Percentiles rank a stretch among this genome's conserved stretches.
phyloP scores from a whole-genome alignment of 2,113 vertebrate genomes.

The Misgurnus anguillicaudatus region DNA sequence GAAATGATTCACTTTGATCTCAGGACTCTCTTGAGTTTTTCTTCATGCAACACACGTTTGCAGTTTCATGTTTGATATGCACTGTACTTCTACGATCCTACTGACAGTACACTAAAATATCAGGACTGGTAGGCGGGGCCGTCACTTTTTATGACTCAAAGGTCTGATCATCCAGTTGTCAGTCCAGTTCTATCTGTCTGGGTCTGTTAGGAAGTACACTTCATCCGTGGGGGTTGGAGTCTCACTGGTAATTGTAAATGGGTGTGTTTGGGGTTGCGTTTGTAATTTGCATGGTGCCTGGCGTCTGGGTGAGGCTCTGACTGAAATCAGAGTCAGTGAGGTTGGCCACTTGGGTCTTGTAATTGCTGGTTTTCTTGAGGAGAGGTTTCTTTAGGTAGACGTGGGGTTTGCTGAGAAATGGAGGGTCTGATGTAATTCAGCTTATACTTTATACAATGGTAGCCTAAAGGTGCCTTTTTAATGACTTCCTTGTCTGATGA shows the following conservation, averaged over 20 bases:
- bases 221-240: slow-evolving; percentile 53
- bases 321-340: slow-evolving; percentile 43
- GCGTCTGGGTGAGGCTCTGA: slow-evolving; percentile 56
- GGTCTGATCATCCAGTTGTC: slow-evolving; percentile 31
- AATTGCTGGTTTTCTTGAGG: slow-evolving; percentile 52
- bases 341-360: slow-evolving; percentile 46
- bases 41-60: neutral
- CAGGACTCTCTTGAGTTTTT: no score
- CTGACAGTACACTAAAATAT: slow-evolving; percentile 22
- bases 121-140: neutral
- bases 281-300: slow-evolving; percentile 66
- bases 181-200: slow-evolving; percentile 48
- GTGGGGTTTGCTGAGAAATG: neutral
- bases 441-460: neutral
- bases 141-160: slow-evolving; percentile 37
- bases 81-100: neutral
- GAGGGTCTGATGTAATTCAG: neutral
- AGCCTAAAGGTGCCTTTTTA: neutral
- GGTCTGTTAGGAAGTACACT: slow-evolving; percentile 30
- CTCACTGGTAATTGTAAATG: slow-evolving; percentile 59
- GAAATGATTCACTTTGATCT: no score
- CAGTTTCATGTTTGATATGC: neutral
- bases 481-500: no score
- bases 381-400: slow-evolving; percentile 41
- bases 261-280: slow-evolving; percentile 57